Base-by-base conservation (phyloP, 2,113 vertebrate species). In the Synodontis membranacea region DNA sequence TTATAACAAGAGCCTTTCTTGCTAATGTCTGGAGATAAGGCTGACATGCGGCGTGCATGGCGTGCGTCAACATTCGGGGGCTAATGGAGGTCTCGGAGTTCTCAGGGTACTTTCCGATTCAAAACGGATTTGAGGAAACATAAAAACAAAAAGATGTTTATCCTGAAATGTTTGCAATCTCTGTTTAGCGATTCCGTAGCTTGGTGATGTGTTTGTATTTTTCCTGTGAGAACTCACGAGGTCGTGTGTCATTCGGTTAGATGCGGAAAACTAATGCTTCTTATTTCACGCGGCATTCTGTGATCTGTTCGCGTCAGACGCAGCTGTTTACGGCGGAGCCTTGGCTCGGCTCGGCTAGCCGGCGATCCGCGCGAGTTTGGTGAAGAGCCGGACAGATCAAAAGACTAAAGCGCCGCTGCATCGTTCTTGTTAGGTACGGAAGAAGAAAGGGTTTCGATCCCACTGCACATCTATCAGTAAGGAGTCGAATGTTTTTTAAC, bases 1-100 rank as follows among this genome's bases (percentile, higher is more conserved):
- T 86, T 87, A 75, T 74, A 80, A 28, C 8, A 1, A 48, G 31
- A 8, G 68, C 58, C 31, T 54, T 64, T 50, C 52, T 60, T 46
- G 74, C 60, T 81, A 82, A 72, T 84, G 86, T 82, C 31, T 70
- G 64, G 34, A 39, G 78, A 82, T 85, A 70, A 62, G 31, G 58
- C 34, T 83, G 68, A 88, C 46, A 44, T 56, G 62, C 64, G 8
- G 5, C 0, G 46, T 31, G 1, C 84, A 79, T 79, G 74, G 83
- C 68, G 17, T 60, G 83, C 31, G 39, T 84, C 70, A 64, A 54
- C 76, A 31, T 31, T 25, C 8, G 4, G 42, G 48, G 64, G 81
- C 60, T 80, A 42, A 50, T 31, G 39, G 25, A 58, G 76, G 62
- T 72, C 62, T 42, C 6, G 48, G 44, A 72, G 37, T 44, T 54